phyloP scores from a whole-genome alignment of 2,113 vertebrate species.

The Setophaga coronata region DNA sequence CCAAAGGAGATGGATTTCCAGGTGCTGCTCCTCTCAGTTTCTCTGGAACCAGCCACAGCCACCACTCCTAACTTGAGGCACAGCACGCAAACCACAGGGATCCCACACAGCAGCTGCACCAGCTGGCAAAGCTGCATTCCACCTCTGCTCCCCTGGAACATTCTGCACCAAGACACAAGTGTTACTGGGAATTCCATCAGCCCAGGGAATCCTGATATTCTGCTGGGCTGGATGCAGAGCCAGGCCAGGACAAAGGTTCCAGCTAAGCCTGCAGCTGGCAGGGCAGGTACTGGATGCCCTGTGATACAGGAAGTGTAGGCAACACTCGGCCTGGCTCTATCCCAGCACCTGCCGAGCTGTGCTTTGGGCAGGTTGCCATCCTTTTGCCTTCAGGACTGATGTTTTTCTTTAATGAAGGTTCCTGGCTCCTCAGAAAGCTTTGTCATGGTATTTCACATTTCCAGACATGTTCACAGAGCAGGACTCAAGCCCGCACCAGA shows the following conservation, averaged over 20 bases:
- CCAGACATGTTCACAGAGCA: background rate
- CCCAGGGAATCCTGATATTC: background rate
- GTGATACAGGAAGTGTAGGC: fast-evolving
- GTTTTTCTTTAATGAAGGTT: background rate
- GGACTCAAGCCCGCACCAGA: background rate
- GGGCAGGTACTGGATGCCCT: background rate
- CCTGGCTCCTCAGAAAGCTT: background rate
- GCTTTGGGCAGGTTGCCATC: background rate
- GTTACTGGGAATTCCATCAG: background rate
- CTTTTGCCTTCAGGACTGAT: background rate
- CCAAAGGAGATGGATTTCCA: background rate
- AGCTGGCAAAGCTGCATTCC: background rate
- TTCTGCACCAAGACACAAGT: background rate
- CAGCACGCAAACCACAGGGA: background rate
- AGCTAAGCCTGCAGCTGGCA: background rate
- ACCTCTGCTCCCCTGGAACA: background rate
- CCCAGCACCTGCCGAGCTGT: background rate
- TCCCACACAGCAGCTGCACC: background rate
- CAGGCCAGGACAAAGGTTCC: background rate
- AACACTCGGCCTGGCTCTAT: background rate
- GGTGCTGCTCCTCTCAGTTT: background rate
- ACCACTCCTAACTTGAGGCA: fast-evolving
- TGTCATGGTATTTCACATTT: background rate
- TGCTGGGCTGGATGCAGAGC: background rate
- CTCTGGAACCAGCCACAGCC: background rate